Base-by-base conservation (phyloP, 2,888 invertebrate genomes). In the Strigamia crassipes region DNA sequence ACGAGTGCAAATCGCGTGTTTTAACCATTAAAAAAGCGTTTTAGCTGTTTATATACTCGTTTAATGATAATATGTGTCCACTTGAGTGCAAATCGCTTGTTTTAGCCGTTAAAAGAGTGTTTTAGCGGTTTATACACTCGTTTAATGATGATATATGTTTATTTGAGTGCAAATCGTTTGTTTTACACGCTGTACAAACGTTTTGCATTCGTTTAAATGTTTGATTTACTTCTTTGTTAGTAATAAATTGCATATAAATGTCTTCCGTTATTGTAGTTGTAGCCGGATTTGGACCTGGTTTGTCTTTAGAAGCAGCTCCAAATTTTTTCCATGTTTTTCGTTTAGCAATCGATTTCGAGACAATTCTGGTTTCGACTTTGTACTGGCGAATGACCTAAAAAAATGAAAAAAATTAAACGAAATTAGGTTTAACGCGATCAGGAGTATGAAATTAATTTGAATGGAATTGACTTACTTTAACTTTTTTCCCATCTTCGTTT, bases 281-380 rank as follows among this genome's bases (percentile, higher is more conserved):
- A n/a, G 97, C 94, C 21, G 97, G 95, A 88, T 99, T 97, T 0
- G 99, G 99, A 0, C 99, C 98, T n/a, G 97, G 94, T 85, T 96
- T 94, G 87, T 99, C 99, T 87, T 90, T 91, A 13, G 91, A 91
- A 0, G 96, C 96, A 85, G 94, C 94, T 12, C 99, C 99, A 90
- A 97, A 99, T 89, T 99, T 99, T 81, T 92, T 91, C 96, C 96
- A 98, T 78, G 94, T 94, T 86, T 97, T 99, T 84, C 99, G 92
- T 84, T 92, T 91, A 0, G 99, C 98, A 86, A 99, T 95, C 4
- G 94, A 93, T 90, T 97, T 89, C 21, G 90, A 89, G 46, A 91
- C 90, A 83, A 94, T 92, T 85, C 96, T 92, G 85, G 93, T 95
- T 87, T 97, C 96, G 84, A 97, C 94, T 89, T 95, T 96, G 87